Evolutionary conservation across 2,888 invertebrate species (phyloP).

Genomic region (Phorcus lineatus): DNA sequence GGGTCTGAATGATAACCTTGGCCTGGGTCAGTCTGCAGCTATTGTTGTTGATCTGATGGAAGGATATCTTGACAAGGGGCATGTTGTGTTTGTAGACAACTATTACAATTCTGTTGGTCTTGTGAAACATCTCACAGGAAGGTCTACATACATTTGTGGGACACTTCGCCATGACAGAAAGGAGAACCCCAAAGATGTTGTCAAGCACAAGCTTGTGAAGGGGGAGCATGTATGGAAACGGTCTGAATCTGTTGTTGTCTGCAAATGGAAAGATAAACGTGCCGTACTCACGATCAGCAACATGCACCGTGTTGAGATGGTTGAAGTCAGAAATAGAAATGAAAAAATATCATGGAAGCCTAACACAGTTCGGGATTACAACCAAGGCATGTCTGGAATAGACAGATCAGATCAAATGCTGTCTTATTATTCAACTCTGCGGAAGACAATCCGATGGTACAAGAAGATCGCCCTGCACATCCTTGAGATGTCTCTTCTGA

Average conservation of each 20-base stretch:
- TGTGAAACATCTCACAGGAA: neutral
- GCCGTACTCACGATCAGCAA: no score
- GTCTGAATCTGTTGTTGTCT: constrained; percentile 16
- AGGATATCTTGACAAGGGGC: constrained; percentile 28
- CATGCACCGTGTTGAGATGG: constrained; percentile 35
- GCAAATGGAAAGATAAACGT: no score
- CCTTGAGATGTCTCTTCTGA: constrained; percentile 30
- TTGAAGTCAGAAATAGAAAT: constrained; percentile 28
- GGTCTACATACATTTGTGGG: constrained; percentile 27
- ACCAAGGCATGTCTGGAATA: constrained; percentile 35
- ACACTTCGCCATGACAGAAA: constrained; percentile 14
- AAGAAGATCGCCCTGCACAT: constrained; percentile 32
- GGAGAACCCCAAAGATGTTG: constrained; percentile 31
- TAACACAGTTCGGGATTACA: constrained; percentile 34
- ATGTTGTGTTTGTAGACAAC: constrained; percentile 29
- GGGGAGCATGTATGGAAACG: constrained; percentile 32
- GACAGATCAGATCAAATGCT: constrained; percentile 41
- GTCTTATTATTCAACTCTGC: constrained; percentile 35
- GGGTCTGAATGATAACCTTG: neutral
- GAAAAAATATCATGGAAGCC: constrained; percentile 25
- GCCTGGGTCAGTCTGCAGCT: constrained; percentile 25
- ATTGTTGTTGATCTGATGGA: constrained; percentile 21
- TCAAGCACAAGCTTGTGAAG: constrained; percentile 33
- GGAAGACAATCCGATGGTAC: constrained; percentile 33
- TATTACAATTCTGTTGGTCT: constrained; percentile 33